Evolutionary conservation across 2,797 vertebrate genomes (phyloP), one percentile per base, ranked within the genome.

Genomic region (Australoheros facetus): DNA sequence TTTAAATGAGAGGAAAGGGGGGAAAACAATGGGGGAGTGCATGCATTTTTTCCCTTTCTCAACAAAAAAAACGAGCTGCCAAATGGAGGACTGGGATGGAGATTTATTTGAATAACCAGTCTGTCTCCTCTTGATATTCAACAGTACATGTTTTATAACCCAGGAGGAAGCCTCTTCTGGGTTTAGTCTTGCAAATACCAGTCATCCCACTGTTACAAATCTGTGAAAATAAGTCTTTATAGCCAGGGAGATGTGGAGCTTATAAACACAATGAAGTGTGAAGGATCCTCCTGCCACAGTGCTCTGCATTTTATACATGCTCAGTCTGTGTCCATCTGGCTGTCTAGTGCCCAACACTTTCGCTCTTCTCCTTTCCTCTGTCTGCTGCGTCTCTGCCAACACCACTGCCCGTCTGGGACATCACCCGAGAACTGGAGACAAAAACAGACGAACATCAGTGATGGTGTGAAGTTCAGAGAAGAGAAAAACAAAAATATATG

Each of bases 191-290:
- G 74, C 81, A 80, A 77, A 66, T 85, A 78, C 71, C 78, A 84
- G 82, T 71, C 85, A 84, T 77, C 53, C 75, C 81, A 86, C 85
- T 83, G 86, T 91, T 85, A 85, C 85, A 88, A 88, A 92, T 91
- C 86, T 86, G 82, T 85, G 83, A 79, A 90, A 90, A 85, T 81
- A 85, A 87, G 79, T 87, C 83, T 88, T 89, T 89, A 89, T 86
- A 89, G 79, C 84, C 83, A 56, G 55, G 57, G 85, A 88, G 87
- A 92, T 89, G 76, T 79, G 81, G 80, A 88, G 84, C 80, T 89
- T 88, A 87, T 83, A 72, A 86, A 92, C 77, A 88, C 83, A 84
- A 89, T 91, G 89, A 87, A 84, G 83, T 89, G 82, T 90, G 89
- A 93, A 89, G 86, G 85, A 88, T 90, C 79, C 84, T 92, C 87